Evolutionary conservation across 2,888 invertebrate species (phyloP).

Genomic region (Standfussiana lucernea): DNA sequence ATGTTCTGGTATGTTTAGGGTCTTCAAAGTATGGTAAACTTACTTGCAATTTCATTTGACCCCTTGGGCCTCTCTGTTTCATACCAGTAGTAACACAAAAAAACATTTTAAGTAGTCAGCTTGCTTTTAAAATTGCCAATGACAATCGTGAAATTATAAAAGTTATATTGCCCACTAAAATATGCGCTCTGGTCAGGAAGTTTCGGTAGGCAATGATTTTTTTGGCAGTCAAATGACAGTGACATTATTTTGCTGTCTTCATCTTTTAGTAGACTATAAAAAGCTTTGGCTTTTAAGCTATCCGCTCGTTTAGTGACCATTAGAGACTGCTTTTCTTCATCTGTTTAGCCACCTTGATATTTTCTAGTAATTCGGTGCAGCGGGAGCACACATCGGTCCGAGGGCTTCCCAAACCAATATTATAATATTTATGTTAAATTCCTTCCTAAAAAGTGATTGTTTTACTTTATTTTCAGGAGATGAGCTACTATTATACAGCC

Average conservation of each 20-base stretch:
- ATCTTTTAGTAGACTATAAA: conserved; percentile 11
- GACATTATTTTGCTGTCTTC: conserved; percentile 11
- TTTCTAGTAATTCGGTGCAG: conserved; percentile 22
- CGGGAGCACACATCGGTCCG: conserved; percentile 26
- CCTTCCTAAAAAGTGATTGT: conserved; percentile 21
- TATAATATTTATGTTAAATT: conserved; percentile 22
- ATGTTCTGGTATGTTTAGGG: conserved; percentile 16
- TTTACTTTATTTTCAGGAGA: conserved; percentile 22
- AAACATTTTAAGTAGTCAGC: conserved; percentile 28
- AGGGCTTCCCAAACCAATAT: conserved; percentile 27
- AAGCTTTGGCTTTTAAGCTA: conserved; percentile 17
- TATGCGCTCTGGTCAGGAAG: conserved; percentile 26
- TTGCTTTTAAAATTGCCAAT: conserved; percentile 35
- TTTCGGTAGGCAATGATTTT: conserved; percentile 38
- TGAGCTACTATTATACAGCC: conserved; percentile 7
- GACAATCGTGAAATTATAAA: conserved; percentile 33
- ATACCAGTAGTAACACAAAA: conserved; percentile 28
- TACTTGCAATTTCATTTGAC: conserved; percentile 29
- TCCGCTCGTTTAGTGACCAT: conserved; percentile 20
- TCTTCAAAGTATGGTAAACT: conserved; percentile 29
- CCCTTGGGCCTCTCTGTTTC: conserved; percentile 33
- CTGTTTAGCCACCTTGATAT: conserved; percentile 12
- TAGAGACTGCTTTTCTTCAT: conserved; percentile 24
- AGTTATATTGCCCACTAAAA: conserved; percentile 36
- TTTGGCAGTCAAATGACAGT: conserved; percentile 32